Evolutionary conservation across 1,140 invertebrate genomes (phyloP).

Genomic region (Oncopodura yosiiana): DNA sequence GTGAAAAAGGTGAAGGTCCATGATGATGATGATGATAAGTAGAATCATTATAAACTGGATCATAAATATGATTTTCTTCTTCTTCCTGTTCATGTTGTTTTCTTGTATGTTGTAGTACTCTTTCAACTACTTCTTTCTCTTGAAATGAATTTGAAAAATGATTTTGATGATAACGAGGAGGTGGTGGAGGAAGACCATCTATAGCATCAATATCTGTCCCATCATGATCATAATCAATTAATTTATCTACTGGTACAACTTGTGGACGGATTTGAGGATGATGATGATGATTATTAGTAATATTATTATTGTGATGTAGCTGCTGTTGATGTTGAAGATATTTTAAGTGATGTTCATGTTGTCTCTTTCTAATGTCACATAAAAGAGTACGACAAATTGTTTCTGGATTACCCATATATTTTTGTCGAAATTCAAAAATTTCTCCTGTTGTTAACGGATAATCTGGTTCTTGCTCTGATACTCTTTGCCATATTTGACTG

Average conservation of each 20-base stretch:
- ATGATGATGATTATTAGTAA: neutral
- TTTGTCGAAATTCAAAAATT: slow-evolving; percentile 54
- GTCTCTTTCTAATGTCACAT: slow-evolving; percentile 13
- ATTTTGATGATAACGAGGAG: neutral
- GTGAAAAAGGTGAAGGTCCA: slow-evolving; percentile 1
- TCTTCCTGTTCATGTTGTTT: neutral
- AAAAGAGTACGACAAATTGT: slow-evolving; percentile 25
- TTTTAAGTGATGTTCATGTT: slow-evolving; percentile 19
- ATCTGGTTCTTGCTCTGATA: slow-evolving; percentile 40
- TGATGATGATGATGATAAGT: neutral
- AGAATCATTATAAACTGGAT: slow-evolving; percentile 18
- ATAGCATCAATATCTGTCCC: neutral
- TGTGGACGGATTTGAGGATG: neutral
- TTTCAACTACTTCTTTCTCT: slow-evolving; percentile 11
- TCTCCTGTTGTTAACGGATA: slow-evolving; percentile 53
- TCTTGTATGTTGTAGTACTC: slow-evolving; percentile 20
- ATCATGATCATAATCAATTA: slow-evolving; percentile 20
- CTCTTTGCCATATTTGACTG: slow-evolving; percentile 49
- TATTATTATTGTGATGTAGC: slow-evolving; percentile 11
- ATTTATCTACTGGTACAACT: slow-evolving; percentile 18
- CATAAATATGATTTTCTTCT: slow-evolving; percentile 25
- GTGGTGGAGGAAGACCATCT: slow-evolving; percentile 3
- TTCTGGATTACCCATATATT: slow-evolving; percentile 51
- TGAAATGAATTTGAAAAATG: no score
- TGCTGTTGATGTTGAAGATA: slow-evolving; percentile 15